A percentile compares a stretch with the other conserved stretches of the same genome.
These are phyloP conservation scores for Oceanites oceanicus DNA, from an alignment of 2,113 vertebrate species.

Conservation along the genomic window DNA sequence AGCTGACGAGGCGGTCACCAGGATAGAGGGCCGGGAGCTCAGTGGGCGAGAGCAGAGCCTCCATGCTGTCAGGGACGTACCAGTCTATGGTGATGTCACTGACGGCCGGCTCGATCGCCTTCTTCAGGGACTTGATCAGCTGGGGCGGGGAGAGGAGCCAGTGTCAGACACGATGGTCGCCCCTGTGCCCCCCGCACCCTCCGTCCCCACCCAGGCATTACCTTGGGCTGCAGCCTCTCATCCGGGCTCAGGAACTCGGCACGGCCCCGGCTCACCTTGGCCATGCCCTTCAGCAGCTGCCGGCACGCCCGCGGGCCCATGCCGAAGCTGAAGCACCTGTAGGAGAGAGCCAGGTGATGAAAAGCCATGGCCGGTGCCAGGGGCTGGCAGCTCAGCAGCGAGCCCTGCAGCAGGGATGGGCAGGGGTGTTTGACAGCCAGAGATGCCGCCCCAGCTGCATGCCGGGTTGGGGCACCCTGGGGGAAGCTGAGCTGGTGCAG, in stretches of 20 bases:
- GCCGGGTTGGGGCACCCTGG: too few relatives aligned
- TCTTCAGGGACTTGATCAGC: conserved; percentile 93
- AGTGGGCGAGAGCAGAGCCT: conserved; percentile 91
- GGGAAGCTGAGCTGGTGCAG: rapidly evolving
- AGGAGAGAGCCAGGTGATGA: not conserved
- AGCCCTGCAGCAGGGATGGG: not conserved
- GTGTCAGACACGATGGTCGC: rapidly evolving
- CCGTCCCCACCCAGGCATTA: not conserved
- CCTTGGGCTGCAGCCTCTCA: conserved; percentile 92
- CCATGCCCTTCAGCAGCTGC: conserved; percentile 82
- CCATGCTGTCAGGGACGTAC: conserved; percentile 93
- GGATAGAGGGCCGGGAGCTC: conserved; percentile 93
- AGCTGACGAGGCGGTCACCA: conserved; percentile 87
- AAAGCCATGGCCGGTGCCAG: rapidly evolving
- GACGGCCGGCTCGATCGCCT: conserved; percentile 91
- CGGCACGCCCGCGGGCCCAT: conserved; percentile 78
- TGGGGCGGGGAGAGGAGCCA: conserved; percentile 2
- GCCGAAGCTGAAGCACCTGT: conserved; percentile 88
- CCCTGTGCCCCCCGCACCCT: rapidly evolving
- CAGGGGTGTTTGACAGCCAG: not conserved
- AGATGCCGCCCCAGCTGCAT: rapidly evolving
- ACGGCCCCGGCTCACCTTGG: conserved; percentile 85
- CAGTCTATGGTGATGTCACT: conserved; percentile 95
- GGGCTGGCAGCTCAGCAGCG: rapidly evolving
- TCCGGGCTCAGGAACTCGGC: conserved; percentile 82